Percentiles rank a stretch among this genome's conserved stretches.
Evolutionary conservation across 2,113 vertebrate genomes (phyloP).

Genomic region (Strix uralensis): DNA sequence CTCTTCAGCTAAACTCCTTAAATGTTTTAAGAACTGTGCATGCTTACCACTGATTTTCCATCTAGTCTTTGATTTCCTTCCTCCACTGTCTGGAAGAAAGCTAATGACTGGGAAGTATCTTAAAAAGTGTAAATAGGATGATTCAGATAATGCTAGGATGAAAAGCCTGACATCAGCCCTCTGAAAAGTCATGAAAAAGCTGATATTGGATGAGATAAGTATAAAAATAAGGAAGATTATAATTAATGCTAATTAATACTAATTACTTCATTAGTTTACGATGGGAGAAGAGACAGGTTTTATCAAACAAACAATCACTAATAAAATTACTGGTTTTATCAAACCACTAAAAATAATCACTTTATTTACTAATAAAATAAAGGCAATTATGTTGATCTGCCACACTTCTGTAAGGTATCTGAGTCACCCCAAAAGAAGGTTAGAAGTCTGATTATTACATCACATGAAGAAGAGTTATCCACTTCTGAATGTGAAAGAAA

Average conservation of each 20-base stretch:
- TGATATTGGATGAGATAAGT: neutral
- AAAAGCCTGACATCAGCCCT: neutral
- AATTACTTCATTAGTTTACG: neutral
- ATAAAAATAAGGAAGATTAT: neutral
- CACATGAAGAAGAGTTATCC: neutral
- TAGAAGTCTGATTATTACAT: neutral
- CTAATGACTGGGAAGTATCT: neutral
- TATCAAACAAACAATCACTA: neutral
- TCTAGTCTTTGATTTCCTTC: neutral
- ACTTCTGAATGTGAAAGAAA: neutral
- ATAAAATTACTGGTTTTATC: neutral
- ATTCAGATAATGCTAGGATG: neutral
- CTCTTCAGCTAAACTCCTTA: neutral
- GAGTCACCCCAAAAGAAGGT: neutral
- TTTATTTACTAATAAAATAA: neutral
- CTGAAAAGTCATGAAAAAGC: neutral
- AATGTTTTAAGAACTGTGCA: neutral
- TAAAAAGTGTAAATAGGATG: neutral
- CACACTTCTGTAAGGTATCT: neutral
- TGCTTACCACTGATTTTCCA: neutral
- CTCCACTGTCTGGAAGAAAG: neutral
- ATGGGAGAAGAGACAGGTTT: neutral
- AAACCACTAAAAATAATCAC: neutral
- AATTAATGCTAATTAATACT: neutral
- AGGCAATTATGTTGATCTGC: neutral